Conservation (phyloP, 2,888 invertebrate genomes). For the Capitulum mitella region DNA sequence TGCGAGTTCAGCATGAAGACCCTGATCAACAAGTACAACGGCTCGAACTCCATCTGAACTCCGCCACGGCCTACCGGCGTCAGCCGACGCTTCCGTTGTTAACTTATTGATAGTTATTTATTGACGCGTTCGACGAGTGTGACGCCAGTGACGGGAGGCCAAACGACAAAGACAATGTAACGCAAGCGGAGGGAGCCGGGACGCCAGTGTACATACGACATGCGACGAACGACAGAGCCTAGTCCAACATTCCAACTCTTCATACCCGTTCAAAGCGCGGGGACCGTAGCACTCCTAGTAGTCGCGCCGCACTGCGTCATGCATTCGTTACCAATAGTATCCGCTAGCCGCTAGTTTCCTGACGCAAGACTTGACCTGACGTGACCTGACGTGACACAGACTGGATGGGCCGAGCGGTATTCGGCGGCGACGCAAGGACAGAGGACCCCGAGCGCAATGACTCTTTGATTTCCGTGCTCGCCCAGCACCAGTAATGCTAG, state of each 20-base stretch:
- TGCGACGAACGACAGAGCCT: not conserved
- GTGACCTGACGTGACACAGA: not conserved
- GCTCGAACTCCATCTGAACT: constrained; percentile 20
- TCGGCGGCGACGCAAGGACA: too few species aligned
- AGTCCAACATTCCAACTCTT: constrained; percentile 2
- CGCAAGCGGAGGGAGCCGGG: not conserved
- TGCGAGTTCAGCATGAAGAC: constrained; percentile 36
- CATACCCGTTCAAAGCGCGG: not conserved
- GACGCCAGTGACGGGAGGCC: not conserved
- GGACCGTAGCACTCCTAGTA: not conserved
- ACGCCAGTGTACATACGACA: not conserved
- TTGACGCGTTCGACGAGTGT: not conserved
- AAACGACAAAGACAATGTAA: not conserved
- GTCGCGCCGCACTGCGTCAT: not conserved
- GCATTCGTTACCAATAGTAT: constrained; percentile 15
- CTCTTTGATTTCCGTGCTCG: too few species aligned
- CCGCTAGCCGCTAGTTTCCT: not conserved
- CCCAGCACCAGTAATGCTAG: not conserved
- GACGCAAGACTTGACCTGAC: not conserved
- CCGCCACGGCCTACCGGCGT: not conserved
- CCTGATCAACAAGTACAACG: constrained; percentile 34
- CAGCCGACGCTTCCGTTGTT: not conserved
- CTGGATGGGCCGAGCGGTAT: not conserved
- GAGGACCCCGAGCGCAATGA: not conserved
- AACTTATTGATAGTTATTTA: constrained; percentile 24